Evolutionary conservation across 2,888 invertebrate species (phyloP).

Genomic region (Drosophila multiciliata): DNA sequence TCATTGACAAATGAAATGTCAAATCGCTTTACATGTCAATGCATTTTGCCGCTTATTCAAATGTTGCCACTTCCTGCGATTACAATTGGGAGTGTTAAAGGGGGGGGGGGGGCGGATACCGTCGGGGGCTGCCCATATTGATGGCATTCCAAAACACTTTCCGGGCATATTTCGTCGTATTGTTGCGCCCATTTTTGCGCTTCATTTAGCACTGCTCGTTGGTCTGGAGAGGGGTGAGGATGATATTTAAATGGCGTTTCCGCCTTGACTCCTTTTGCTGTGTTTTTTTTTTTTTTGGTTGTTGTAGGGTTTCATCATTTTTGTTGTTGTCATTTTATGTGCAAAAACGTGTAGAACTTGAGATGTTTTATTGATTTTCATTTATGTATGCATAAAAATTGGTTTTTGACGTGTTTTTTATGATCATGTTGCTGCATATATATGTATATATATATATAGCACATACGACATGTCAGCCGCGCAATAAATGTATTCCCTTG

Average conservation of each 20-base stretch:
- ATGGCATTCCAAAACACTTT: constrained; percentile 62
- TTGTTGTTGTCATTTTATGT: constrained; percentile 53
- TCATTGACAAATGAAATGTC: constrained; percentile 76
- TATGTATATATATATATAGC: constrained; percentile 54
- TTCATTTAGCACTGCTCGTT: constrained; percentile 64
- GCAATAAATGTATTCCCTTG: constrained; percentile 44
- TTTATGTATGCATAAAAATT: constrained; percentile 75
- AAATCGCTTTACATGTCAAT: constrained; percentile 77
- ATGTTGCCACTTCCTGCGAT: constrained; percentile 43
- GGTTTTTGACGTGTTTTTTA: constrained; percentile 74
- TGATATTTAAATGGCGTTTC: constrained; percentile 71
- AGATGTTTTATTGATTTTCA: constrained; percentile 76
- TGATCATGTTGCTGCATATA: constrained; percentile 50
- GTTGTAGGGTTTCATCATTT: constrained; percentile 9
- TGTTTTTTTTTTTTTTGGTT: not conserved
- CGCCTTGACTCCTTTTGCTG: constrained; percentile 40
- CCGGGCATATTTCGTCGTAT: constrained; percentile 54
- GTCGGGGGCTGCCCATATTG: constrained; percentile 51
- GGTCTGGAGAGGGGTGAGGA: constrained; percentile 31
- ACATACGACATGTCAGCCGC: constrained; percentile 59
- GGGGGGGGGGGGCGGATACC: constrained; percentile 3
- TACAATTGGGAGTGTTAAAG: not conserved
- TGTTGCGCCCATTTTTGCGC: constrained; percentile 70
- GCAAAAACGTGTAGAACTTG: constrained; percentile 29
- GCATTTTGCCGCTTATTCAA: constrained; percentile 56